Conservation (phyloP, 2,888 invertebrate genomes). For the Malachius bipustulatus region DNA sequence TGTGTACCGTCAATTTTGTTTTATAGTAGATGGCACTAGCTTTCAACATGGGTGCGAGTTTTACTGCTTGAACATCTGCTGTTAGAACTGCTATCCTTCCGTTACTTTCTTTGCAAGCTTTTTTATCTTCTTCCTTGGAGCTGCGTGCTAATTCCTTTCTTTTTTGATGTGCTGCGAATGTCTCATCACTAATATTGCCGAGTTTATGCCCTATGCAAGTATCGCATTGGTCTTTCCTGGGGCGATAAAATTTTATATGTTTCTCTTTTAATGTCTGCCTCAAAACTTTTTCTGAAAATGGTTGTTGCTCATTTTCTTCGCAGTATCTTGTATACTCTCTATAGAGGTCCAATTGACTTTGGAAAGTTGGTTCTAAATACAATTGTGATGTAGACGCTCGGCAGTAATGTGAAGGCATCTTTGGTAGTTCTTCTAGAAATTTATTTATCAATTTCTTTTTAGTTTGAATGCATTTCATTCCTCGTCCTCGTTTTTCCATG, state of each 20-base stretch:
- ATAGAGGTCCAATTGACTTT: constrained; percentile 11
- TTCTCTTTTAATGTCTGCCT: constrained; percentile 12
- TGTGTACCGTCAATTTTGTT: constrained; percentile 17
- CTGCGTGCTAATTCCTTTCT: constrained; percentile 18
- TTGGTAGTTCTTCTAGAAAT: constrained; percentile 15
- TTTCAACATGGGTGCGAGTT: constrained; percentile 10
- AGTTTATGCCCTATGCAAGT: constrained; percentile 16
- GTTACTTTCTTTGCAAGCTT: constrained; percentile 8
- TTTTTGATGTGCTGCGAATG: constrained; percentile 14
- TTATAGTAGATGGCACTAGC: constrained; percentile 16
- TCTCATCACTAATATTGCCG: constrained; percentile 17
- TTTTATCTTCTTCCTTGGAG: constrained; percentile 16
- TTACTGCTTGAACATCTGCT: constrained; percentile 8
- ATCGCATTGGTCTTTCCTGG: constrained; percentile 9
- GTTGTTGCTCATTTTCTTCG: constrained; percentile 8
- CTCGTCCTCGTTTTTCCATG: constrained; percentile 13
- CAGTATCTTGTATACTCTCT: constrained; percentile 7
- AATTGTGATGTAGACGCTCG: constrained; percentile 10
- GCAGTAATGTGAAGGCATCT: constrained; percentile 14
- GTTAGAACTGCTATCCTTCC: constrained; percentile 11
- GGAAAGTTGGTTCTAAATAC: constrained; percentile 14
- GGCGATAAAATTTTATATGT: constrained; percentile 12
- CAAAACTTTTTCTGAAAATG: constrained; percentile 11
- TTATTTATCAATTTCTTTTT: constrained; percentile 10
- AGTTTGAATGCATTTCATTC: constrained; percentile 12